Percentiles rank a stretch among this genome's conserved stretches.
Evolutionary conservation across 2,797 vertebrate species (phyloP).

Genomic region (Gymnothorax javanicus): DNA sequence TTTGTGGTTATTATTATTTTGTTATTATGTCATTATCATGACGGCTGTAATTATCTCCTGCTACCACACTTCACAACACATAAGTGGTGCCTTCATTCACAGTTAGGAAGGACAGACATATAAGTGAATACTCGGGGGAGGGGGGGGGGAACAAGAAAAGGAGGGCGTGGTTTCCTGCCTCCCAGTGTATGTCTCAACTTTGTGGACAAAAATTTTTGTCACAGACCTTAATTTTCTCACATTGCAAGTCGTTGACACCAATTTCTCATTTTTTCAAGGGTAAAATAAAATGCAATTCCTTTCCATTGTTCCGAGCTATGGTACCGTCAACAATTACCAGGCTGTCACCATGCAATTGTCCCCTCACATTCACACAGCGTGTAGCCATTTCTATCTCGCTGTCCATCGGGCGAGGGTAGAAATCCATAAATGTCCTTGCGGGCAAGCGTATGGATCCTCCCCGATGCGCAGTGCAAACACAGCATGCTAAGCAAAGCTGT

Average conservation of each 20-base stretch:
- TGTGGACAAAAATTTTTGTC: neutral
- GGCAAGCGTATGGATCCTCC: neutral
- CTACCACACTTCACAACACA: neutral
- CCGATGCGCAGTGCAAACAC: neutral
- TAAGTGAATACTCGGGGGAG: neutral
- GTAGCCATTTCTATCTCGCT: neutral
- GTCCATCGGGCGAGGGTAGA: neutral
- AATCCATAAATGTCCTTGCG: neutral
- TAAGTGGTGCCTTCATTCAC: neutral
- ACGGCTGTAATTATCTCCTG: neutral
- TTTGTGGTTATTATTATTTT: neutral
- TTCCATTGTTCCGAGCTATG: neutral
- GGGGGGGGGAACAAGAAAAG: neutral
- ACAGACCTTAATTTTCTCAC: neutral
- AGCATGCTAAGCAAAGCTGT: neutral
- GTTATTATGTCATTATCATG: neutral
- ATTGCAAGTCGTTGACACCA: neutral
- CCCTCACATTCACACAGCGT: neutral
- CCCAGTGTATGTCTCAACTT: neutral
- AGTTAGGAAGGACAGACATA: neutral
- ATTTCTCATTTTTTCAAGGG: neutral
- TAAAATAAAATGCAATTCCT: conserved; percentile 7
- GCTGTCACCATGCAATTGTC: neutral
- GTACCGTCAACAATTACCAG: neutral
- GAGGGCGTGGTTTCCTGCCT: neutral